Evolutionary conservation across 2,888 invertebrate genomes (phyloP).

Genomic region (Pandemis heparana): DNA sequence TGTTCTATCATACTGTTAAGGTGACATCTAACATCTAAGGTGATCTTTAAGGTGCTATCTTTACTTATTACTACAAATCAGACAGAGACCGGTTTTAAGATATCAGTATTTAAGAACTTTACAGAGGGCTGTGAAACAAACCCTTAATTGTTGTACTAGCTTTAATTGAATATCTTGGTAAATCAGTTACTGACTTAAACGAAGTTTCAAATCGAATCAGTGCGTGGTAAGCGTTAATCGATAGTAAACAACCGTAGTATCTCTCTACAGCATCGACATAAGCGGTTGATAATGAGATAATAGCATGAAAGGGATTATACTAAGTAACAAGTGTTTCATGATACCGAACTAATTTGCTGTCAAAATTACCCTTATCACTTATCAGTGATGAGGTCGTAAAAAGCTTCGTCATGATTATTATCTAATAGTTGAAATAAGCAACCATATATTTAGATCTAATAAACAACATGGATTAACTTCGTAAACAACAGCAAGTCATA

Average conservation of each 20-base stretch:
- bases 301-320: slow-evolving; percentile 36
- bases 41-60: no score
- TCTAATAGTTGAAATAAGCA: neutral
- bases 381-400: neutral
- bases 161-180: no score
- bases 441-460: no score
- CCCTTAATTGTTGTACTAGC: no score
- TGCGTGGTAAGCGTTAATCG: slow-evolving; percentile 22
- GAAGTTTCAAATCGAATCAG: slow-evolving; percentile 30
- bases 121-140: no score
- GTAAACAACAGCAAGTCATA: neutral
- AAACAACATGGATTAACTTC: neutral
- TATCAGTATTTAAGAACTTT: no score
- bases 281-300: slow-evolving; percentile 46
- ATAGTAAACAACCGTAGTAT: slow-evolving; percentile 23
- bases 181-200: neutral
- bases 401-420: neutral
- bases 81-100: no score
- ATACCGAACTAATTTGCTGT: slow-evolving; percentile 6
- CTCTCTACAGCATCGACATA: slow-evolving; percentile 29
- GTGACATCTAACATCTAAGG: no score
- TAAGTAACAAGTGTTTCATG: neutral
- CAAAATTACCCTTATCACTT: neutral
- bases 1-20: no score
- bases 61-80: no score